Conservation (phyloP, 2,888 invertebrate genomes). For the Volucella inflata region DNA sequence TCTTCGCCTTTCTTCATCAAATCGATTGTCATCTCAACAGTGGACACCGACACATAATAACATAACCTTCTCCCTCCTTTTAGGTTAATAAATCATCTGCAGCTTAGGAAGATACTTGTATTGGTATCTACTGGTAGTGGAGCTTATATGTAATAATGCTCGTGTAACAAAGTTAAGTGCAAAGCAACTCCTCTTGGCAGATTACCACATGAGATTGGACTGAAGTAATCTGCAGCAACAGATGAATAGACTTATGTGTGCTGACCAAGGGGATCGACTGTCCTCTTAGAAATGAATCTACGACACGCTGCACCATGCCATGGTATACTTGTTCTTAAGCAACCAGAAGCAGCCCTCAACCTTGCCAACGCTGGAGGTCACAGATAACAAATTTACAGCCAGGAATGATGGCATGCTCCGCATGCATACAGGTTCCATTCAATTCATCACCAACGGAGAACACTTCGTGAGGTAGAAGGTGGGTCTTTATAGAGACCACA, state of each 20-base stretch:
- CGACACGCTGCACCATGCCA: not conserved
- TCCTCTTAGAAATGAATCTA: constrained; percentile 64
- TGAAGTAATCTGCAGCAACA: constrained; percentile 30
- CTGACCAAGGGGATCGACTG: constrained; percentile 52
- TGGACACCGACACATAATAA: constrained; percentile 1
- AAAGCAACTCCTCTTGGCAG: constrained; percentile 30
- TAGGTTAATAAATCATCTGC: constrained; percentile 68
- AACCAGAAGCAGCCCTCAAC: constrained; percentile 56
- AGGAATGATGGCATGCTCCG: constrained; percentile 2
- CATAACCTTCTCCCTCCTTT: constrained; percentile 19
- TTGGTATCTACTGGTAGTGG: too few relatives aligned
- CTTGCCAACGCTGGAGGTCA: constrained; percentile 36
- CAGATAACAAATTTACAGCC: constrained; percentile 62
- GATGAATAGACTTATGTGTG: constrained; percentile 63
- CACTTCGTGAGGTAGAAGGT: not conserved
- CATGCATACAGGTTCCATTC: constrained; percentile 24
- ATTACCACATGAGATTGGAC: constrained; percentile 22
- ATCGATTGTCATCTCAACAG: constrained; percentile 61
- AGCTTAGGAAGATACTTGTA: constrained; percentile 10
- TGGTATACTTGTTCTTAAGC: too few relatives aligned
- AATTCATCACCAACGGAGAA: constrained; percentile 37
- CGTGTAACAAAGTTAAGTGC: too few relatives aligned
- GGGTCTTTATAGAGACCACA: constrained; percentile 47
- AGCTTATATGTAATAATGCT: too few relatives aligned
- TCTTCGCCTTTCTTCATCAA: constrained; percentile 14